Percentiles rank a stretch among this genome's conserved stretches.
Conservation (phyloP, 2,113 vertebrate genomes). For the Nesogale talazaci region DNA sequence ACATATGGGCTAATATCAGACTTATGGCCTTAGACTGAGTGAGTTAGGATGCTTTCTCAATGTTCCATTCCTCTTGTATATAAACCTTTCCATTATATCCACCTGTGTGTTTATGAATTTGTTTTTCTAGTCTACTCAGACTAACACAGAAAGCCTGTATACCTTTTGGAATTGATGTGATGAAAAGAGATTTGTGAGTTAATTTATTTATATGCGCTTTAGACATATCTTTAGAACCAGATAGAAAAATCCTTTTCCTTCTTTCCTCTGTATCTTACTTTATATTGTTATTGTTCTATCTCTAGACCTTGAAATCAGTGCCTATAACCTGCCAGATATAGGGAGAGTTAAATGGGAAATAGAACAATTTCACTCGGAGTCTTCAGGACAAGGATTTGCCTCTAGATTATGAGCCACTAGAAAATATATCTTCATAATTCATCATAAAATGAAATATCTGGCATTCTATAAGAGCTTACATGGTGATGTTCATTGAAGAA, state of each 20-base stretch:
- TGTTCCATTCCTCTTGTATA: no score
- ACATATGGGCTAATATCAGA: no score
- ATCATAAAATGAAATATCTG: no score
- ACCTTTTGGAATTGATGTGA: background rate
- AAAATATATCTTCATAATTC: background rate
- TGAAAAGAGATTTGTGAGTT: background rate
- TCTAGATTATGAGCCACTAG: background rate
- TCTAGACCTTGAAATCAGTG: background rate
- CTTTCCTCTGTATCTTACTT: background rate
- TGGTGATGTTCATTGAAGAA: no score
- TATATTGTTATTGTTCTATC: background rate
- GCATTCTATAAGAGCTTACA: no score
- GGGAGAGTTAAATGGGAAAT: conserved; percentile 5
- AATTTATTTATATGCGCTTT: background rate
- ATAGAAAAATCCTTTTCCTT: background rate
- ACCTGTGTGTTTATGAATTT: no score
- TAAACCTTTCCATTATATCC: no score
- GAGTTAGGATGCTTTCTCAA: no score
- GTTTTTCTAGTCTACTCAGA: no score
- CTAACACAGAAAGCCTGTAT: background rate
- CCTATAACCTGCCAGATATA: background rate
- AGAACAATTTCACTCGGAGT: conserved; percentile 6
- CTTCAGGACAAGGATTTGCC: background rate
- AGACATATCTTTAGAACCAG: background rate
- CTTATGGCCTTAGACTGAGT: no score